Base-by-base conservation (phyloP, 2,113 vertebrate species). In the Climacteris rufus region DNA sequence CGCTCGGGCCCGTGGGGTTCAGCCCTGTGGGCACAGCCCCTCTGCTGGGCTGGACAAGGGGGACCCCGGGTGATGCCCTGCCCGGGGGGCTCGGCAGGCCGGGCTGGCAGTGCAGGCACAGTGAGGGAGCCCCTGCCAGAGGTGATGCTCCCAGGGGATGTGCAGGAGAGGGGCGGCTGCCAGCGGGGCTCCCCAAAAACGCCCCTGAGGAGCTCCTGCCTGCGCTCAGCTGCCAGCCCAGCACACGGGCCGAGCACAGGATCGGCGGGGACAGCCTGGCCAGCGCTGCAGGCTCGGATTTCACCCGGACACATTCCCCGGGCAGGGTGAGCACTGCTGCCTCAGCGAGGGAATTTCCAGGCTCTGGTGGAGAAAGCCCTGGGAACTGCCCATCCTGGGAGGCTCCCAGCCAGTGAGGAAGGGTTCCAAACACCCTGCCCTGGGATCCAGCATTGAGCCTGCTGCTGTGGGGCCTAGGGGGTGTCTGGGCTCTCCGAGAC, bases 1-100 rank as follows among this genome's bases (percentile, higher is more conserved):
- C 2, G 2, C 30, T 39, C 1, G 0, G 11, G 2, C 50, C 10
- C 0, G 0, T 24, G 83, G 52, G 19, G 33, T 22, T 22, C 47
- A 24, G 7, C 44, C 4, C 15, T 12, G 45, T 35, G 60, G 49
- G 49, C 54, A n/a, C 54, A 60, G 53, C 35, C 50, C 35, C 50
- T 8, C 7, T 1, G 3, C 19, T 16, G 56, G 31, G 19, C 17
- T 56, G 13, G 30, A 9, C 7, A 82, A 89, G 9, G 30, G 45
- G 6, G 13, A 8, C 21, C 56, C 28, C 0, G 0, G n/a, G 42
- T 20, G 47, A 47, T 4, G 3, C 44, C 15, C 13, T 39, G 31
- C 45, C 18, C 9, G 3, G 1, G 19, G 22, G 30, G 17, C 20
- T 59, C 2, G 0, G 44, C 35, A 53, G 63, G 31, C 9, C 1